These are phyloP conservation scores for Cyclopterus lumpus DNA, from an alignment of 2,797 vertebrate species.

Conservation along the genomic window DNA sequence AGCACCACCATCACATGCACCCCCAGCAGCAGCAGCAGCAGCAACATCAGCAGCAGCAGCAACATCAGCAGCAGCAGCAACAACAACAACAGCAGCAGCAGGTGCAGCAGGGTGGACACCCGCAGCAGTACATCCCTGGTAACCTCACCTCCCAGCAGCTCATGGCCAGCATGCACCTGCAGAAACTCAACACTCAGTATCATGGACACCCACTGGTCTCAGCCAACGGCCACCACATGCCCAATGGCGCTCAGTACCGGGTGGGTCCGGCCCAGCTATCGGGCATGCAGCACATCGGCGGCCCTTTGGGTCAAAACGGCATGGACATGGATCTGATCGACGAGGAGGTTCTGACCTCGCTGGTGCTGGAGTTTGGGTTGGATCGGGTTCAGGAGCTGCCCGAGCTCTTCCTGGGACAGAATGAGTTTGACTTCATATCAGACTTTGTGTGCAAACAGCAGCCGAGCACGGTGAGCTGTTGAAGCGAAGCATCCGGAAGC, in stretches of 20 bases:
- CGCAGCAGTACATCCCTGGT: conserved; percentile 82
- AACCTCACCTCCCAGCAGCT: conserved; percentile 87
- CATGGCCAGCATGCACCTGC: conserved; percentile 93
- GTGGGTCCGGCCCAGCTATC: conserved; percentile 81
- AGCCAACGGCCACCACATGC: conserved; percentile 81
- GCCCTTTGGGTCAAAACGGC: conserved; percentile 84
- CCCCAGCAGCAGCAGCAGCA: conserved; percentile 75
- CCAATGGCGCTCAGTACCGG: conserved; percentile 82
- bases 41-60: neutral
- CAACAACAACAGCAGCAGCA: conserved; percentile 71
- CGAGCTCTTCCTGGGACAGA: conserved; percentile 96
- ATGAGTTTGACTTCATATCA: conserved; percentile 96
- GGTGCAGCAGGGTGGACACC: conserved; percentile 78
- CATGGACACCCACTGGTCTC: conserved; percentile 86
- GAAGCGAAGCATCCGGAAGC: conserved; percentile 62
- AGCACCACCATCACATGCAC: conserved; percentile 75
- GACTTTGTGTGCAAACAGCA: conserved; percentile 97
- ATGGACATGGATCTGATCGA: conserved; percentile 96
- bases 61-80: conserved; percentile 76
- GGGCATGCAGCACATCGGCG: conserved; percentile 86
- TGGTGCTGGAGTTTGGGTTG: conserved; percentile 94
- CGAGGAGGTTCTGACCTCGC: conserved; percentile 94
- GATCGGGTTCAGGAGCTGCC: conserved; percentile 96
- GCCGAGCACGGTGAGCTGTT: conserved; percentile 94
- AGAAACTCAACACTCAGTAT: conserved; percentile 93